Base-by-base conservation (phyloP, 2,888 invertebrate genomes). In the Margaritifera margaritifera region DNA sequence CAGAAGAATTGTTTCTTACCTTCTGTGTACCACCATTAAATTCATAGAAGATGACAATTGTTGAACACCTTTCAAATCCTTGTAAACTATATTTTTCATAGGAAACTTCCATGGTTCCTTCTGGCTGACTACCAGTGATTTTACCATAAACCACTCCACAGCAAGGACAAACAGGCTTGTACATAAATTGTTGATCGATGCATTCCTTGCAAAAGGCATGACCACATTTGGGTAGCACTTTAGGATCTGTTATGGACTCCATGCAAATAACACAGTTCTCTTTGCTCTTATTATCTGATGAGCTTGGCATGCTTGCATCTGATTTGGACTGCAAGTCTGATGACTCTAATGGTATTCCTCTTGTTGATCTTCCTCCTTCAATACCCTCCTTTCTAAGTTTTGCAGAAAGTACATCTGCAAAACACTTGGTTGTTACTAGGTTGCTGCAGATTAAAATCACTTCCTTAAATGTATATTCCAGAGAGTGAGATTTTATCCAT, bases 21-120 rank as follows among this genome's bases (percentile, higher is more conserved):
- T 50, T 25, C 25, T 64, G 61, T 25, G 55, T 61, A n/a, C 71
- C 71, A 55, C 62, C 24, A 18, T 67, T 64, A 22, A 71, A 61
- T 64, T 71, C 71, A 67, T 64, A 71, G 31, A 64, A 64, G 6
- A 71, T 71, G n/a, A 66, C 64, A 51, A 71, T 71, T 6, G 71
- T 67, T 24, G 67, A 66, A 57, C 57, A 52, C 31, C 61, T 53
- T 27, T 67, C 64, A 58, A 57, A 71, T 22, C 71, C 71, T 22
- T 67, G 67, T 8, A 71, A 31, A 31, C 6, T 6, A 31, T 31
- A 5, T 5, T 31, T 31, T 20, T 19, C 8, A 31, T 31, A 4
- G 31, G 6, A 31, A 31, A 31, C 31, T 4, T 31, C 6, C 31
- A 24, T 64, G 31, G 31, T 31, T 31, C 31, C 31, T 5, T 31